A percentile compares a stretch with the other conserved stretches of the same genome.
These are phyloP conservation scores for Pseudoips prasinana DNA, from an alignment of 2,888 invertebrate species.

Conservation along the genomic window DNA sequence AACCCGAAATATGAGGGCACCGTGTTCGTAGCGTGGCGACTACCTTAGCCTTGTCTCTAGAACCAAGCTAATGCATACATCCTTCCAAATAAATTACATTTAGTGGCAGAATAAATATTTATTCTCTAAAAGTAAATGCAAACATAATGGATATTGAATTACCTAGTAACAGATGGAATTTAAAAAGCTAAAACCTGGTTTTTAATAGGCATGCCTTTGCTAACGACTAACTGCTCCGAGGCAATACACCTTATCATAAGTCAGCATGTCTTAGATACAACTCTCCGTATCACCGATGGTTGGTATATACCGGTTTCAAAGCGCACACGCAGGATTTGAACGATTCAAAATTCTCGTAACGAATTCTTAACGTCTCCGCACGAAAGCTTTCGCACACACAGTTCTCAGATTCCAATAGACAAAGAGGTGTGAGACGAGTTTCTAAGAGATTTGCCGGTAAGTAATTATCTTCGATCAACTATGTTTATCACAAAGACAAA, in stretches of 20 bases:
- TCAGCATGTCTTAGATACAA: slow-evolving; percentile 11
- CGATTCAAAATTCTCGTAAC: slow-evolving; percentile 25
- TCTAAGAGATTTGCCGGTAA: not conserved
- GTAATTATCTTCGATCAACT: not conserved
- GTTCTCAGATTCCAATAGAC: slow-evolving; percentile 1
- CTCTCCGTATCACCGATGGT: slow-evolving; percentile 17
- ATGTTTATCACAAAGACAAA: not conserved
- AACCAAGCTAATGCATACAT: no score
- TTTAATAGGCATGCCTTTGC: not conserved
- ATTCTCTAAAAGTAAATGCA: no score
- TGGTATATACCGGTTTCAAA: slow-evolving; percentile 26
- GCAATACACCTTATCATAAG: not conserved
- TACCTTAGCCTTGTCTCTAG: no score
- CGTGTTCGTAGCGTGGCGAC: no score
- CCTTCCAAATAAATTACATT: no score
- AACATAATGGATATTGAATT: no score
- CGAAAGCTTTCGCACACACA: slow-evolving; percentile 9
- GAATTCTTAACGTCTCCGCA: slow-evolving; percentile 16
- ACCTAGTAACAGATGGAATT: not conserved
- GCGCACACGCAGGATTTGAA: slow-evolving; percentile 21
- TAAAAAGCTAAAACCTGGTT: not conserved
- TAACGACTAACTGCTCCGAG: not conserved
- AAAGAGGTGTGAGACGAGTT: slow-evolving; percentile 2
- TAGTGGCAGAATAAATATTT: no score
- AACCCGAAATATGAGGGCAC: no score